Conservation (phyloP, 2,888 invertebrate species). For the Entomobrya multifasciata region DNA sequence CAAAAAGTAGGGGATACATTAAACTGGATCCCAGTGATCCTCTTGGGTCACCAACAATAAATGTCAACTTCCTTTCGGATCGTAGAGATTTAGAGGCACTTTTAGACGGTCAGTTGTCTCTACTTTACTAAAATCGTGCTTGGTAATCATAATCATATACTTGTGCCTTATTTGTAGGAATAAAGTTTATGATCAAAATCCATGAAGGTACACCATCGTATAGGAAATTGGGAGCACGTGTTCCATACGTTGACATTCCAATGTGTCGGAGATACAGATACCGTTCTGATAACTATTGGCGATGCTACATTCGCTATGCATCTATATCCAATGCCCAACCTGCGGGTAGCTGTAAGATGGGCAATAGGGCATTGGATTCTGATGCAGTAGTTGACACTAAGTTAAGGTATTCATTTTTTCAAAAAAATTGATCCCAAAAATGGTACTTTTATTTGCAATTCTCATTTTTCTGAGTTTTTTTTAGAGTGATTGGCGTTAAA, state of each 20-base stretch:
- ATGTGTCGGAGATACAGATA: not conserved
- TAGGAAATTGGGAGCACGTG: constrained; percentile 26
- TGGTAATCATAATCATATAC: too few species aligned
- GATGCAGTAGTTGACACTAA: constrained; percentile 47
- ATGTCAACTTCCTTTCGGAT: constrained; percentile 36
- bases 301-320: constrained; percentile 42
- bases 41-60: constrained; percentile 15
- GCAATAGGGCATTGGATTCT: constrained; percentile 8
- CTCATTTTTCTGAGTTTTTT: not conserved
- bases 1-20: constrained; percentile 58
- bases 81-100: constrained; percentile 2
- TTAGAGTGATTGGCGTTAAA: constrained; percentile 42
- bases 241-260: not conserved
- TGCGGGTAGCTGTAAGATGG: constrained; percentile 56
- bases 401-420: too few species aligned
- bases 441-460: not conserved
- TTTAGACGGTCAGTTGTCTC: not conserved
- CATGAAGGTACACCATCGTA: constrained; percentile 28
- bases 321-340: constrained; percentile 31
- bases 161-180: too few species aligned
- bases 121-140: too few species aligned
- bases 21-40: constrained; percentile 30
- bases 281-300: constrained; percentile 46
- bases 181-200: constrained; percentile 22
- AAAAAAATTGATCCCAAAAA: too few species aligned